These are phyloP conservation scores for Mesopsocus fuscifrons DNA, from an alignment of 2,888 invertebrate species.

Conservation along the genomic window DNA sequence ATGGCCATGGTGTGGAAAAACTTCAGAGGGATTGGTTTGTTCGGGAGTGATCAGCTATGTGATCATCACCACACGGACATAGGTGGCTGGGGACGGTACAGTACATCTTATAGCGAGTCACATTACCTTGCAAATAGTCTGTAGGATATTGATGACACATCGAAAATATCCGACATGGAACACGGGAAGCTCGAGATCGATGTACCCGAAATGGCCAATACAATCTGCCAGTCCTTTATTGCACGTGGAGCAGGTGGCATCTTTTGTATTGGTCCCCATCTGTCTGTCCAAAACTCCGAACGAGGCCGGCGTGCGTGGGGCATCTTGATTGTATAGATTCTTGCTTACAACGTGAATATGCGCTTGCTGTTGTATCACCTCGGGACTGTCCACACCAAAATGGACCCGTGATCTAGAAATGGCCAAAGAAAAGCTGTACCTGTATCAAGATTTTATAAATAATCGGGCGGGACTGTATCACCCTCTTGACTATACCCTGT, in stretches of 20 bases:
- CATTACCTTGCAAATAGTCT: conserved; percentile 84
- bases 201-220: conserved; percentile 93
- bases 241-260: conserved; percentile 76
- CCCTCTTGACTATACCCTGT: too few relatives aligned
- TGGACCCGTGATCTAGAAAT: conserved; percentile 68
- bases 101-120: too few relatives aligned
- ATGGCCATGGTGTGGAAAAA: too few relatives aligned
- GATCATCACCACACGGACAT: too few relatives aligned
- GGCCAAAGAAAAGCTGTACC: too few relatives aligned
- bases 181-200: conserved; percentile 87
- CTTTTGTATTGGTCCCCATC: conserved; percentile 83
- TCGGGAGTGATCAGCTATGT: too few relatives aligned
- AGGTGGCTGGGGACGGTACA: too few relatives aligned
- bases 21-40: too few relatives aligned
- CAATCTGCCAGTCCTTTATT: conserved; percentile 83
- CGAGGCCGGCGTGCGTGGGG: conserved; percentile 43
- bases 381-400: conserved; percentile 74
- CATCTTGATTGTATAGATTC: conserved; percentile 60
- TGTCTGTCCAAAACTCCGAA: conserved; percentile 83
- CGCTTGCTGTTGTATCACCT: conserved; percentile 80
- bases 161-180: conserved; percentile 96
- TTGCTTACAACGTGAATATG: conserved; percentile 86
- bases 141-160: conserved; percentile 74
- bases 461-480: too few relatives aligned
- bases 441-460: too few relatives aligned